phyloP scores from a whole-genome alignment of 2,797 vertebrate species.

The Acrossocheilus fasciatus region DNA sequence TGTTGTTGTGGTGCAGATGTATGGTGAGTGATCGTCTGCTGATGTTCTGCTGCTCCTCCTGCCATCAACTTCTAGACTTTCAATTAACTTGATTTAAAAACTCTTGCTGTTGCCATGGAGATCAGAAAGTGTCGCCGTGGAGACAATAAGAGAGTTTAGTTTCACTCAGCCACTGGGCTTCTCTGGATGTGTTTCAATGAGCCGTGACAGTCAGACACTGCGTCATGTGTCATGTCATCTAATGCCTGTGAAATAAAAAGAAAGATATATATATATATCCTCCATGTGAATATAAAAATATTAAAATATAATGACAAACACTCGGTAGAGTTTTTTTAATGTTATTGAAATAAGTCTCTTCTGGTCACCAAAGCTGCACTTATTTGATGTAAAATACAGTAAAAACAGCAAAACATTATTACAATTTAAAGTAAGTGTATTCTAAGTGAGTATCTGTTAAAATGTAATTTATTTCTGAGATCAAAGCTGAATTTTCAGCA shows the following conservation, averaged over 20 bases:
- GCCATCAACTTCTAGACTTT: slow-evolving; percentile 43
- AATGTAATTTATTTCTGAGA: no score
- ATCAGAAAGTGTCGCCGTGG: slow-evolving; percentile 53
- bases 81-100: slow-evolving; percentile 61
- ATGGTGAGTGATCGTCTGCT: neutral
- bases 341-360: no score
- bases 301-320: no score
- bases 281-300: no score
- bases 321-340: no score
- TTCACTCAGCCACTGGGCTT: neutral
- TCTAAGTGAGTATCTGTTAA: no score
- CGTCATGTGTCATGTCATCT: neutral
- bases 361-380: no score
- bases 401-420: no score
- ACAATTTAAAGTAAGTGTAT: no score
- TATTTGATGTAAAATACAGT: no score
- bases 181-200: slow-evolving; percentile 4
- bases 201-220: neutral
- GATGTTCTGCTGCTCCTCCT: neutral
- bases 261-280: no score
- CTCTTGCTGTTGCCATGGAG: slow-evolving; percentile 62
- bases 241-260: no score
- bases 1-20: neutral
- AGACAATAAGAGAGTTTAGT: slow-evolving; percentile 36
- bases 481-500: neutral